A percentile compares a stretch with the other conserved stretches of the same genome.
phyloP scores from a whole-genome alignment of 53 echinoderm and acorn worm genomes.

The Astropecten irregularis region DNA sequence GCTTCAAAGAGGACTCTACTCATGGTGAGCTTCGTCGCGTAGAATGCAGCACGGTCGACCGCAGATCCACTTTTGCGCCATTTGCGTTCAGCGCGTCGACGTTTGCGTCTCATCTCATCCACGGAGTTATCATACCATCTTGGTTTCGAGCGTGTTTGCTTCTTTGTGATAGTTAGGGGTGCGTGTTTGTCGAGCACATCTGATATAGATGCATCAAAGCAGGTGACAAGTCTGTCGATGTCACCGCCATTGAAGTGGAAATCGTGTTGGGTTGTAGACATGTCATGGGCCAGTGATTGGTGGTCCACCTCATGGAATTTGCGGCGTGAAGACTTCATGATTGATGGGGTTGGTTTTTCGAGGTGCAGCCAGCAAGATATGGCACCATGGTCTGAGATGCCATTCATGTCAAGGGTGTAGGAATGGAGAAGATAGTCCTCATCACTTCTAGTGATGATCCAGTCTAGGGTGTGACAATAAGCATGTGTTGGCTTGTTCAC shows the following conservation, averaged over 20 bases:
- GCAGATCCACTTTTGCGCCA: neutral
- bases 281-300: neutral
- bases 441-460: neutral
- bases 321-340: neutral
- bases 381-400: too few relatives aligned
- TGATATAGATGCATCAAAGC: too few relatives aligned
- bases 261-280: neutral
- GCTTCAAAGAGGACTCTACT: neutral
- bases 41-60: neutral
- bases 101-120: neutral
- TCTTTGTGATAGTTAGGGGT: too few relatives aligned
- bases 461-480: neutral
- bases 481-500: neutral
- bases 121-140: neutral
- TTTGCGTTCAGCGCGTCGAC: neutral
- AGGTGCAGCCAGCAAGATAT: neutral
- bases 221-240: constrained; percentile 6
- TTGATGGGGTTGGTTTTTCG: neutral
- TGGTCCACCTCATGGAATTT: neutral
- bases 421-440: neutral
- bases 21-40: neutral
- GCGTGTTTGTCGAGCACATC: neutral
- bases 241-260: neutral
- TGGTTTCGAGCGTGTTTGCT: neutral
- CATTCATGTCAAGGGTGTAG: neutral